Evolutionary conservation across 2,113 vertebrate species (phyloP), one percentile per base, ranked within the genome.

Genomic region (Pelobates fuscus): DNA sequence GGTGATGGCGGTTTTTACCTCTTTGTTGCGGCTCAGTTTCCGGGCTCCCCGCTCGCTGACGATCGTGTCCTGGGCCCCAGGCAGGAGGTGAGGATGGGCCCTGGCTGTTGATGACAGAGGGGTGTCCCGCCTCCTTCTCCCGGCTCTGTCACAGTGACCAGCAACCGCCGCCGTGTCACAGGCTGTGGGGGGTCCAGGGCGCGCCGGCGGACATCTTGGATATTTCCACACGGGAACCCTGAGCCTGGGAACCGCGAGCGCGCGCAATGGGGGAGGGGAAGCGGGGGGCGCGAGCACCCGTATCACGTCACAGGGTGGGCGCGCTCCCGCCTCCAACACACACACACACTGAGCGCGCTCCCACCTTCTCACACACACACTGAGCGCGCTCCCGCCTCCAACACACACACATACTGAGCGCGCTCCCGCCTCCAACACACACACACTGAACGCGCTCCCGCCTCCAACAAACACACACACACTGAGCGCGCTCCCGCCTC

Each of bases 111-210:
- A 20, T 37, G 44, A 29, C 46, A 21, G 44, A 10, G 4, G 30
- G 30, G 30, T 4, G 32, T 25, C 30, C 67, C 25, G 49, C 65
- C 21, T 75, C 61, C 54, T 49, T 30, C 15, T 49, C 30, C 55
- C 73, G 1, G 70, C 57, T 41, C 82, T 80, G 82, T 70, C 43
- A 30, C 25, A 44, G 30, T 49, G 24, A 15, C 46, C n/a, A n/a
- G 32, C 29, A 49, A 49, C 55, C 60, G 65, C 46, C 37, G 58
- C 44, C 64, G 32, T 61, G 55, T 61, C 74, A 68, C 2, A 65
- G 55, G 55, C 64, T 24, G 65, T 57, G 26, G 65, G 65, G 57
- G 61, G 64, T 68, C 64, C 55, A 41, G 73, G 73, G 64, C 52
- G 73, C 73, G 64, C 65, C 41, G 54, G 41, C 32, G 18, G 73